phyloP scores from a whole-genome alignment of 2,113 vertebrate genomes.

The Chroicocephalus ridibundus region DNA sequence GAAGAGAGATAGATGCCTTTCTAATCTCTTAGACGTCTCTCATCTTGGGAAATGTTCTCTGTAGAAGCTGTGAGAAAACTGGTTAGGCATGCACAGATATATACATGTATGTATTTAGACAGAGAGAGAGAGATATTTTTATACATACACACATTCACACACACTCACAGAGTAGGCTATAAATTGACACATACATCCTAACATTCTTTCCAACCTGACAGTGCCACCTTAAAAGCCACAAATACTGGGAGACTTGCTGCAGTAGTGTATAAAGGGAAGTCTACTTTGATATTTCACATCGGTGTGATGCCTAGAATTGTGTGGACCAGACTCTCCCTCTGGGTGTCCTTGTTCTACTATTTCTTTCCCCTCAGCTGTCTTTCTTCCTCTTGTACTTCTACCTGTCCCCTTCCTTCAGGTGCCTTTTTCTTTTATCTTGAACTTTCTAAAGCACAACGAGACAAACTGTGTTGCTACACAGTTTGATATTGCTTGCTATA shows the following conservation, averaged over 20 bases:
- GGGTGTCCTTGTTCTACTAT: conserved; percentile 56
- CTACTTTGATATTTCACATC: conserved; percentile 63
- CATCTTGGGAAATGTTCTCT: neutral
- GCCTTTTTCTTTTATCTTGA: conserved; percentile 43
- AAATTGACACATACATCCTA: neutral
- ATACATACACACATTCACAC: neutral
- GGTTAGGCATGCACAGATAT: neutral
- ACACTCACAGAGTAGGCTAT: neutral
- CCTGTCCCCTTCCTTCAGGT: conserved; percentile 33
- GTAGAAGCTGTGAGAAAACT: neutral
- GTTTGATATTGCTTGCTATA: neutral
- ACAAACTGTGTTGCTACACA: neutral
- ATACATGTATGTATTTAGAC: neutral
- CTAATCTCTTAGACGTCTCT: neutral
- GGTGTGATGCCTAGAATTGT: conserved; percentile 31
- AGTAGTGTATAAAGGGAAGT: conserved; percentile 47
- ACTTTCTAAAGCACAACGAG: conserved; percentile 27
- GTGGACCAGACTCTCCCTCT: conserved; percentile 48
- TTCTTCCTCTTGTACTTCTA: conserved; percentile 34
- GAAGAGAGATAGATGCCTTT: neutral
- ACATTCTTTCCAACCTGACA: neutral
- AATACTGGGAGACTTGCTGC: conserved; percentile 27
- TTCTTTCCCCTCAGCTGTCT: conserved; percentile 54
- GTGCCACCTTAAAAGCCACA: conserved; percentile 24
- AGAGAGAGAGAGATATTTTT: neutral